phyloP scores from a whole-genome alignment of 2,113 vertebrate genomes.

The Ramphastos sulfuratus region DNA sequence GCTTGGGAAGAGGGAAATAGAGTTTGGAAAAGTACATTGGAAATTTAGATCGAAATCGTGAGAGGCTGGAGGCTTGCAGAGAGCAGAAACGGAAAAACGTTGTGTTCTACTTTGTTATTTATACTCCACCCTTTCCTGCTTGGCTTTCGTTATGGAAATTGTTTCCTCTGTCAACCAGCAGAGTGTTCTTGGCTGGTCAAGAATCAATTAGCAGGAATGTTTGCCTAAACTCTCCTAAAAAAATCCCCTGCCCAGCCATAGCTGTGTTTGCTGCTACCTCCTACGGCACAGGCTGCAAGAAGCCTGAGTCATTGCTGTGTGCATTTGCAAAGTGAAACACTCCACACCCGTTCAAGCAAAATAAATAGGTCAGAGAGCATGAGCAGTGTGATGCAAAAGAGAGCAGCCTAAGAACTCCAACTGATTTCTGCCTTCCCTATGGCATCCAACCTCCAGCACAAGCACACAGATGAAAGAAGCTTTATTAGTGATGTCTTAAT shows the following conservation, averaged over 20 bases:
- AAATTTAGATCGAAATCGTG: constrained; percentile 33
- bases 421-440: background rate
- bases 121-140: constrained; percentile 54
- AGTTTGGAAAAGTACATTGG: constrained; percentile 21
- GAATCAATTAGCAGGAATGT: background rate
- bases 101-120: constrained; percentile 52
- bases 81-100: constrained; percentile 61
- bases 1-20: background rate
- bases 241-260: background rate
- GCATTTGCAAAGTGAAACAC: background rate
- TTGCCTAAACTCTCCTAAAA: background rate
- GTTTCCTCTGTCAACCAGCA: constrained; percentile 4
- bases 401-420: background rate
- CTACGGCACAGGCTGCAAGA: background rate
- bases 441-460: background rate
- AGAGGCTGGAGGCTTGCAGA: background rate
- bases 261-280: background rate
- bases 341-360: background rate
- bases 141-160: constrained; percentile 31
- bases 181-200: background rate
- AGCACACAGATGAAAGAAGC: background rate
- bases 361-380: constrained; percentile 45
- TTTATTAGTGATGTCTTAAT: constrained; percentile 3
- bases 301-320: background rate
- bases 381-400: background rate